These are phyloP conservation scores for Leptodactylus fallax DNA, from an alignment of 2,797 vertebrate genomes.

Conservation along the genomic window DNA sequence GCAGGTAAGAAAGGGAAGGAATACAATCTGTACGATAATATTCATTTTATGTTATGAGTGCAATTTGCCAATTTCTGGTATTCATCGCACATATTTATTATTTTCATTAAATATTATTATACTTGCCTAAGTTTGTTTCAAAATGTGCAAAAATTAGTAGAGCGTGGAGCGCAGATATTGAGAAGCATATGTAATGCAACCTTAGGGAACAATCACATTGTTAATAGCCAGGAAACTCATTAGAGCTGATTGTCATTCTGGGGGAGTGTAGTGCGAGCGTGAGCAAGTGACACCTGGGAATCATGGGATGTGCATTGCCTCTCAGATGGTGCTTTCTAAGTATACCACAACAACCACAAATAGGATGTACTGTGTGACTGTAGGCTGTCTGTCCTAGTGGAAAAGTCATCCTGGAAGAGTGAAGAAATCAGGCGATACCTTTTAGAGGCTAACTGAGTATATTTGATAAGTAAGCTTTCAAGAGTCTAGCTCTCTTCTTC, in stretches of 20 bases:
- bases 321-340: not conserved
- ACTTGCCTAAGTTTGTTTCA: not conserved
- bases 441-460: too few relatives aligned
- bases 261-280: conserved; percentile 8
- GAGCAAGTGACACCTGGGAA: conserved; percentile 35
- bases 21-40: not conserved
- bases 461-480: too few relatives aligned
- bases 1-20: not conserved
- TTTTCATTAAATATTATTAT: conserved; percentile 33
- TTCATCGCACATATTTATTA: not conserved
- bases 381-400: not conserved
- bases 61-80: not conserved
- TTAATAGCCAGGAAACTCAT: conserved; percentile 38
- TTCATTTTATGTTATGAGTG: not conserved
- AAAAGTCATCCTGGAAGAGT: not conserved
- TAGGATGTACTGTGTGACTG: not conserved
- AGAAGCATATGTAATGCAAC: conserved; percentile 29
- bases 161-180: conserved; percentile 45
- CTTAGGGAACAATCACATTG: conserved; percentile 32
- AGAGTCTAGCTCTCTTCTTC: too few relatives aligned
- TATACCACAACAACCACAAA: not conserved
- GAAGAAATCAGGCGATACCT: too few relatives aligned
- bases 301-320: conserved; percentile 15
- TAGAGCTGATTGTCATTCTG: conserved; percentile 38
- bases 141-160: conserved; percentile 40